These are phyloP conservation scores for Spodoptera frugiperda DNA, from an alignment of 1,140 invertebrate genomes.

Conservation along the genomic window DNA sequence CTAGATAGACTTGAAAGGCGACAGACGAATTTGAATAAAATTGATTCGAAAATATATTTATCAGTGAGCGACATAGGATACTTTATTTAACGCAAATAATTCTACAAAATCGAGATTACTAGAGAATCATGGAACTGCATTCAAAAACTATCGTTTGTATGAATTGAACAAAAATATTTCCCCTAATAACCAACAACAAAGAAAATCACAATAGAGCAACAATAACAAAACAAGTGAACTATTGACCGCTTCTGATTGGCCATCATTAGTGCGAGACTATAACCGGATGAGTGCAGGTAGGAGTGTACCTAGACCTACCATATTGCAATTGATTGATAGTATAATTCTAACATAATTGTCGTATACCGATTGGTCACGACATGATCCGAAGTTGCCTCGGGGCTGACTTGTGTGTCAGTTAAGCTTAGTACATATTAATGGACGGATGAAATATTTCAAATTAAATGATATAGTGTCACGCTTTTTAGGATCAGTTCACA, in stretches of 20 bases:
- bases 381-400: conserved; percentile 52
- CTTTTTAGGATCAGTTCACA: too few relatives aligned
- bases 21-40: too few relatives aligned
- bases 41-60: too few relatives aligned
- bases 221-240: conserved; percentile 61
- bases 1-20: too few relatives aligned
- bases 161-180: conserved; percentile 21
- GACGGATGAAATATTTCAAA: neutral
- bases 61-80: too few relatives aligned
- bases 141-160: neutral
- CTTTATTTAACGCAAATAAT: too few relatives aligned
- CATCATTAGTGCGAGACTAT: conserved; percentile 58
- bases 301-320: conserved; percentile 62
- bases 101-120: too few relatives aligned
- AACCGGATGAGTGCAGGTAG: conserved; percentile 64
- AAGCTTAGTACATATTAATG: conserved; percentile 42
- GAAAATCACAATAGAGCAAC: conserved; percentile 30
- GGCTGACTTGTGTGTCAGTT: conserved; percentile 35
- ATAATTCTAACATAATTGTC: conserved; percentile 77
- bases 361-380: conserved; percentile 72
- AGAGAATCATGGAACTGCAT: too few relatives aligned
- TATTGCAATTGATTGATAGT: conserved; percentile 77
- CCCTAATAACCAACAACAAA: conserved; percentile 19
- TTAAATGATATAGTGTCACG: too few relatives aligned
- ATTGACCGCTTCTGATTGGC: conserved; percentile 69